Base-by-base conservation (phyloP, 2,113 vertebrate genomes). In the Sinocyclocheilus rhinocerous region DNA sequence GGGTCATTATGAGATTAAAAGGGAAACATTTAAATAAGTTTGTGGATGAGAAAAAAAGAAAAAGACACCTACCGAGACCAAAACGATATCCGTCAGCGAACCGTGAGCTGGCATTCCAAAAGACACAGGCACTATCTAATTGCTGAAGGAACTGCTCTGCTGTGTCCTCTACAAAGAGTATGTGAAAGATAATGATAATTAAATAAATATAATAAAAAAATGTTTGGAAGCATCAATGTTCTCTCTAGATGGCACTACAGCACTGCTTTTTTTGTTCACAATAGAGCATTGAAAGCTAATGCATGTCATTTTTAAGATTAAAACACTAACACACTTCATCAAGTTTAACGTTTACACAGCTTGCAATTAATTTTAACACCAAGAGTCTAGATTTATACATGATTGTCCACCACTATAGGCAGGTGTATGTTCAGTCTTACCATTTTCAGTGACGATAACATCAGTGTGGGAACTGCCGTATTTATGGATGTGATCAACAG, bases 381-480 rank as follows among this genome's bases (percentile, higher is more conserved):
- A n/a, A 22, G 36, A 2, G 4, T n/a, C 20, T 72, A 42, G 4
- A 45, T n/a, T 73, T n/a, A 73, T 42, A 12, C 18, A 73, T 42
- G 22, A 24, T 48, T 76, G 3, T 50, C 45, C 22, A 24, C 22
- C 11, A 76, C 42, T 50, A 45, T 8, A 50, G 12, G 11, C 10
- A 45, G 9, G 9, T 45, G 45, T 3, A 45, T 45, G 42, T 45
- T 45, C 4, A 57, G 15, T 90, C 96, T 91, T 92, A 99, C 98
- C 97, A 0, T 98, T 99, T 72, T 99, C 98, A 1, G 98, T 99
- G 79, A 99, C 83, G 5, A 99, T 97, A 87, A 96, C 97, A 42
- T 99, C 98, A 0, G 98, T 99, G 94, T 99, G 98, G 52, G 98
- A 98, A 92, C 98, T 99, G 93, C 98, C 97, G 0, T 99, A 99